Base-by-base conservation (phyloP, 2,113 vertebrate genomes). In the Centropus unirufus region DNA sequence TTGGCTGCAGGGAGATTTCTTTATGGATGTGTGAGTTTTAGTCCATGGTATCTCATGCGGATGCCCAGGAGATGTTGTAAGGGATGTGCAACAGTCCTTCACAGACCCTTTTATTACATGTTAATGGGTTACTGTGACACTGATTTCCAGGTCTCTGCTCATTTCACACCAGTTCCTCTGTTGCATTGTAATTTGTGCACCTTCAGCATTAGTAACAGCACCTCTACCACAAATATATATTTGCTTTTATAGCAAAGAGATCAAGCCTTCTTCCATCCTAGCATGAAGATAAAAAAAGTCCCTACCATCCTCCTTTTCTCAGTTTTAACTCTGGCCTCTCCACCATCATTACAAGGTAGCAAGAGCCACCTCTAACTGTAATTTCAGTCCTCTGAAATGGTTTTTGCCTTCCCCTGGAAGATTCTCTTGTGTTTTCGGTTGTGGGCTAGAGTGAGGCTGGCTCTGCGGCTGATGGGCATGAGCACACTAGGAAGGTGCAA, bases 91-190 rank as follows among this genome's bases (percentile, higher is more conserved):
- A 26, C 14, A 32, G 52, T 46, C 55, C 70, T 80, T 73, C 59
- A 62, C 58, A 87, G 80, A 42, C 58, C 9, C 42, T 62, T 89
- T 64, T 0, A 0, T 47, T 80, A 49, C 0, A 5, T 66, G 29
- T 62, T 88, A 76, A 69, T 88, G 74, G 80, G 39, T 85, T 90
- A 88, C 79, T 9, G 1, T 30, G 66, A 72, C 58, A 32, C 14
- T 73, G 39, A 18, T 49, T 89, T 87, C 74, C 54, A 82, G 54
- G 34, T 63, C 55, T 76, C 30, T 30, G 4, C 44, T 89, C 66
- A 84, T 6, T 68, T 51, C 75, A 55, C n/a, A 64, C 12, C 30
- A 36, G 24, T 27, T 91, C 14, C 27, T 75, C 66, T 82, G 39
- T 83, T 30, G 36, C 66, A 62, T 20, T 3, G 2, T n/a, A 24